A percentile compares a stretch with the other conserved stretches of the same genome.
Conservation (phyloP, 2,113 vertebrate genomes). For the Platichthys flesus region DNA sequence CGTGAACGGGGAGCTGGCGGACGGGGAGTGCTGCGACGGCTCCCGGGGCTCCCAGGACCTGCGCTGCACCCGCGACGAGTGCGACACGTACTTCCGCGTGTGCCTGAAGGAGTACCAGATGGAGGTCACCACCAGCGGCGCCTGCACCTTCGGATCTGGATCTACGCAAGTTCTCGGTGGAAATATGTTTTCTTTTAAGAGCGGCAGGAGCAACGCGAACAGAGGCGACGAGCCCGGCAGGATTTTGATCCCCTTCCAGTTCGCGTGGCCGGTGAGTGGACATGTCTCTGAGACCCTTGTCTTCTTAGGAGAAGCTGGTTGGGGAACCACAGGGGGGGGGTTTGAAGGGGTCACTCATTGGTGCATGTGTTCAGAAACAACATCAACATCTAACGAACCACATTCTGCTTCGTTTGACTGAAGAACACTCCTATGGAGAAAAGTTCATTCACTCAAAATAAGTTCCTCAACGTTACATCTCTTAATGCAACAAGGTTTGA, state of each 20-base stretch:
- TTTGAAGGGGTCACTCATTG: conserved; percentile 1
- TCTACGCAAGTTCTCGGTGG: conserved; percentile 94
- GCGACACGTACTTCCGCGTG: conserved; percentile 95
- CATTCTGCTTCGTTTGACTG: no score
- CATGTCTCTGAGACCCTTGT: neutral
- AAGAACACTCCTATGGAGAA: neutral
- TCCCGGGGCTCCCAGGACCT: conserved; percentile 84
- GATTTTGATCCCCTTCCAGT: conserved; percentile 93
- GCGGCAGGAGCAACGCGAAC: conserved; percentile 77
- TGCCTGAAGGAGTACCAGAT: conserved; percentile 97
- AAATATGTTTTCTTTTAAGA: conserved; percentile 93
- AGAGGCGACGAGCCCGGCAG: conserved; percentile 84
- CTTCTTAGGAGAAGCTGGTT: neutral
- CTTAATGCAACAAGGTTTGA: no score
- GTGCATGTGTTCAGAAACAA: neutral
- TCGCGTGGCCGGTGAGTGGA: conserved; percentile 94
- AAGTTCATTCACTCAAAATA: no score
- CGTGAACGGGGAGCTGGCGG: conserved; percentile 92
- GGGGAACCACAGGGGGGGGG: neutral
- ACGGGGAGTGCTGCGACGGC: conserved; percentile 95
- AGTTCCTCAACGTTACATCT: no score
- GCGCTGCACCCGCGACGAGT: conserved; percentile 92
- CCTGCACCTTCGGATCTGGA: conserved; percentile 90
- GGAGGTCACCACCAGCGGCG: conserved; percentile 85
- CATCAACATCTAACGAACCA: no score